These are phyloP conservation scores for Indicator maculatus DNA, from an alignment of 2,113 vertebrate genomes.

Conservation along the genomic window DNA sequence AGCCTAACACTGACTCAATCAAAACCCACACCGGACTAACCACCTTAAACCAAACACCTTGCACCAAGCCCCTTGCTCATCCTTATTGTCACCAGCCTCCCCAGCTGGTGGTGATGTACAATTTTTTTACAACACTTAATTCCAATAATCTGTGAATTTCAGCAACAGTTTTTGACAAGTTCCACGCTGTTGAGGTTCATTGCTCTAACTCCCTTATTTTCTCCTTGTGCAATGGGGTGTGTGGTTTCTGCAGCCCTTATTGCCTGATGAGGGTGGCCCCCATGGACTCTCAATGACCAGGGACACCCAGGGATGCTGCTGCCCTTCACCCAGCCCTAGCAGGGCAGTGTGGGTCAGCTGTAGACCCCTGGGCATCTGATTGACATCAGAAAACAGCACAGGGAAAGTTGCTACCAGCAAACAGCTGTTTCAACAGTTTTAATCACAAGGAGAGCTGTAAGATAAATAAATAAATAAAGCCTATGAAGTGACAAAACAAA, in stretches of 20 bases:
- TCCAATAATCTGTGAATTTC: neutral
- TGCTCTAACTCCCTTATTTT: no score
- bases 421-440: conserved; percentile 64
- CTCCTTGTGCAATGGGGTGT: no score
- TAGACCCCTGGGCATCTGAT: neutral
- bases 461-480: conserved; percentile 70
- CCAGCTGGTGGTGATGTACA: rapidly evolving
- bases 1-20: rapidly evolving
- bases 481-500: conserved; percentile 67
- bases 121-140: no score
- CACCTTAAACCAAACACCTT: neutral
- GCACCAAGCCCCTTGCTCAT: neutral
- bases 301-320: neutral
- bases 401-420: neutral
- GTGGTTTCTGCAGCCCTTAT: neutral
- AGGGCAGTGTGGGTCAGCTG: rapidly evolving
- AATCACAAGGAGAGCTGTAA: conserved; percentile 30
- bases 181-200: neutral
- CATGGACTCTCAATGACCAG: rapidly evolving
- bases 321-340: neutral
- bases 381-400: neutral
- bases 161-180: rapidly evolving
- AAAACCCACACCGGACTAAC: rapidly evolving
- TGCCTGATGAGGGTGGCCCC: no score
- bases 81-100: neutral